phyloP scores from a whole-genome alignment of 2,113 vertebrate genomes.

The Lota lota region DNA sequence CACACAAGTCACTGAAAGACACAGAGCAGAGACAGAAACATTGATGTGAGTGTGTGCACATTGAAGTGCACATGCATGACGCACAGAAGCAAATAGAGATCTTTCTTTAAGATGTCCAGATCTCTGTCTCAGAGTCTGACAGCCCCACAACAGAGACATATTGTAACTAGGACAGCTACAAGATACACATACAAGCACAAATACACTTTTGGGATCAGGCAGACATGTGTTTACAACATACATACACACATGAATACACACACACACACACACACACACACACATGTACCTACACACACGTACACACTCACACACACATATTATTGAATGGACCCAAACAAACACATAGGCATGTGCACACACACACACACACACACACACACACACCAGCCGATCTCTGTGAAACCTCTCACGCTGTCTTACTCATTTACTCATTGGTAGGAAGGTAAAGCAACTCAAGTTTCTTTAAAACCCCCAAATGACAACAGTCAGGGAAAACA shows the following conservation, averaged over 20 bases:
- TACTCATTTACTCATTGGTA: background rate
- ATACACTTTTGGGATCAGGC: too few species aligned
- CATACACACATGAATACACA: background rate
- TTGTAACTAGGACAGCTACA: too few species aligned
- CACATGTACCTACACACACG: background rate
- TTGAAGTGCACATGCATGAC: background rate
- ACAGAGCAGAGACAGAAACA: background rate
- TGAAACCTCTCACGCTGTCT: constrained; percentile 7
- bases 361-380: background rate
- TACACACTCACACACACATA: background rate
- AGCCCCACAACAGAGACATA: too few species aligned
- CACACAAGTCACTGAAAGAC: background rate
- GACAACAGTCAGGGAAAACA: background rate
- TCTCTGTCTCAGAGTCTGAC: too few species aligned
- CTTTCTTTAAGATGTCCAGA: too few species aligned
- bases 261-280: background rate
- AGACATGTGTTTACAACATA: too few species aligned
- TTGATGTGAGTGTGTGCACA: background rate
- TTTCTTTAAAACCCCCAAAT: constrained; percentile 20
- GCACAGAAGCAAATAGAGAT: background rate
- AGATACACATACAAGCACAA: background rate
- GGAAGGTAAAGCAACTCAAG: constrained; percentile 10
- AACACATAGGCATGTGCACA: background rate
- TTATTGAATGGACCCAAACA: too few species aligned
- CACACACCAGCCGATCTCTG: background rate